Conservation (phyloP, 2,888 invertebrate species). For the Romanomermis culicivorax region DNA sequence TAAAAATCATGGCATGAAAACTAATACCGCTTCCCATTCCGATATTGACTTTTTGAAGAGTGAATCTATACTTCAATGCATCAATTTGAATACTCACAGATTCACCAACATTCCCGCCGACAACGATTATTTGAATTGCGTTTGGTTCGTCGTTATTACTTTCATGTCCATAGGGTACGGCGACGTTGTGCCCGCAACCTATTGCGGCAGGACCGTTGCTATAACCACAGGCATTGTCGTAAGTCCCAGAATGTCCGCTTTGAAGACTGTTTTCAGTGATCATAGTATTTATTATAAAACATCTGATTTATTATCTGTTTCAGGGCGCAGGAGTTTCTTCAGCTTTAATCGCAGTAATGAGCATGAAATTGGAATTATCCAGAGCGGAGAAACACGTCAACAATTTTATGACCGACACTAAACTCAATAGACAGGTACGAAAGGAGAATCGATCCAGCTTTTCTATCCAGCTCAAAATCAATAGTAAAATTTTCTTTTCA, state of each 20-base stretch:
- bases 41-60: too few relatives aligned
- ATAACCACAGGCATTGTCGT: conserved; percentile 99
- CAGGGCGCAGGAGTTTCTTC: conserved; percentile 98
- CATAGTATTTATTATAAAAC: too few relatives aligned
- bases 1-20: too few relatives aligned
- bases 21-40: too few relatives aligned
- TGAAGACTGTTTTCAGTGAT: background rate
- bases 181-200: conserved; percentile 91
- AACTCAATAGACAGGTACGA: conserved; percentile 90
- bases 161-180: conserved; percentile 99
- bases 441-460: too few relatives aligned
- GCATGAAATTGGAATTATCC: conserved; percentile 92
- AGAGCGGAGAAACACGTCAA: conserved; percentile 99
- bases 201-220: conserved; percentile 96
- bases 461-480: too few relatives aligned
- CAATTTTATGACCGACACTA: conserved; percentile 99
- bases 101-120: background rate
- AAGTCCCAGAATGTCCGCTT: conserved; percentile 33
- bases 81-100: too few relatives aligned
- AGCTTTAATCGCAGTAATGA: conserved; percentile 92
- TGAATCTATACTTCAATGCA: too few relatives aligned
- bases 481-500: too few relatives aligned
- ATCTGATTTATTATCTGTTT: too few relatives aligned
- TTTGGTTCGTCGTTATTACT: conserved; percentile 44
- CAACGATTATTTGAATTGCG: conserved; percentile 24